These are phyloP conservation scores for Diarsia dahlii DNA, from an alignment of 2,888 invertebrate species.

Conservation along the genomic window DNA sequence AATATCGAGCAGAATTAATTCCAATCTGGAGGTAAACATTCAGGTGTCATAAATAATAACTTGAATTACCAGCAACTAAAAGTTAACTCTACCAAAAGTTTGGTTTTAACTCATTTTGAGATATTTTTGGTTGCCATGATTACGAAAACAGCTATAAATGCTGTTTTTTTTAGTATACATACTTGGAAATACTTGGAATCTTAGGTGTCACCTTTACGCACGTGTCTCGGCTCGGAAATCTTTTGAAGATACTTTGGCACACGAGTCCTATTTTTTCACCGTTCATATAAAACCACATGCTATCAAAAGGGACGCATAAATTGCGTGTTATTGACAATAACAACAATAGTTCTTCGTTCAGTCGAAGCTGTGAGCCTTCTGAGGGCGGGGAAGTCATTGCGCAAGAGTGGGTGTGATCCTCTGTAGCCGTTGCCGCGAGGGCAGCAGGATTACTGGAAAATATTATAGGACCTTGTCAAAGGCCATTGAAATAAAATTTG, in stretches of 20 bases:
- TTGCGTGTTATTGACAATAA: slow-evolving; percentile 68
- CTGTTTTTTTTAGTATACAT: neutral
- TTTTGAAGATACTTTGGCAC: neutral
- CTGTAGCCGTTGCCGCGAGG: slow-evolving; percentile 64
- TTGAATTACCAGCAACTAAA: neutral
- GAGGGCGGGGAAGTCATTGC: slow-evolving; percentile 78
- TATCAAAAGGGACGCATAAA: slow-evolving; percentile 48
- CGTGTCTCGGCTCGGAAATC: slow-evolving; percentile 14
- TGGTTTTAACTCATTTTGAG: neutral
- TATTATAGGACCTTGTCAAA: slow-evolving; percentile 14
- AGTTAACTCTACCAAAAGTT: neutral
- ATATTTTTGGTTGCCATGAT: neutral
- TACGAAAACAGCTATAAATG: neutral
- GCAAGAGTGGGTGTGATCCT: slow-evolving; percentile 83
- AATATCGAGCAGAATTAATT: neutral
- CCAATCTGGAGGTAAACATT: slow-evolving; percentile 4
- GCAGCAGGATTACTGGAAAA: slow-evolving; percentile 29
- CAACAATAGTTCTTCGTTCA: slow-evolving; percentile 65
- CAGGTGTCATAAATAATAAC: neutral
- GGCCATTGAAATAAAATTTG: neutral
- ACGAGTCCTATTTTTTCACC: slow-evolving; percentile 32
- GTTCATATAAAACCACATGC: slow-evolving; percentile 36
- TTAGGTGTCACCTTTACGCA: neutral
- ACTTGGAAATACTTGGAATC: neutral
- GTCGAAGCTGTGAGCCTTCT: slow-evolving; percentile 50